phyloP scores from a whole-genome alignment of 2,113 vertebrate species.

The Chinchilla lanigera region DNA sequence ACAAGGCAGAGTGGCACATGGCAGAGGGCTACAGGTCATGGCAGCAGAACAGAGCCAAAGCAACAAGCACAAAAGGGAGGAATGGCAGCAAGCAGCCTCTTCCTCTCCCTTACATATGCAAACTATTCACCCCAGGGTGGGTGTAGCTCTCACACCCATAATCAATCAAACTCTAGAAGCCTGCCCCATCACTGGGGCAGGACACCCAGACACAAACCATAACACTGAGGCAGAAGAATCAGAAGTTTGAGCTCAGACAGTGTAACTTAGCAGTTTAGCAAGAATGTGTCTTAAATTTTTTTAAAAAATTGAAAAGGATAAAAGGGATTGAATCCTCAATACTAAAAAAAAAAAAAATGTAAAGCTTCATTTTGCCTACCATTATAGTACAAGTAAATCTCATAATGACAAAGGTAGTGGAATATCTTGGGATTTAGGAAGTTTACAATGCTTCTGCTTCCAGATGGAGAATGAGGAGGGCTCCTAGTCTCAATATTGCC shows the following conservation, averaged over 20 bases:
- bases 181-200: too few species aligned
- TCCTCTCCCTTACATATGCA: too few species aligned
- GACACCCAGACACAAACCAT: too few species aligned
- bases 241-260: background rate
- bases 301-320: background rate
- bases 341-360: background rate
- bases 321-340: background rate
- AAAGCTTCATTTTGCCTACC: background rate
- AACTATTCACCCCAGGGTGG: too few species aligned
- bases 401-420: background rate
- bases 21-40: too few species aligned
- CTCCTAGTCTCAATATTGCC: background rate
- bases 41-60: too few species aligned
- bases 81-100: too few species aligned
- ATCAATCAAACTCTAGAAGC: too few species aligned
- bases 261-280: background rate
- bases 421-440: background rate
- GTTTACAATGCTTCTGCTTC: background rate
- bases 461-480: background rate
- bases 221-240: background rate
- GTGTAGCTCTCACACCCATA: too few species aligned
- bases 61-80: too few species aligned
- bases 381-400: background rate
- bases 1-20: too few species aligned
- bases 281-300: background rate